phyloP scores from a whole-genome alignment of 2,113 vertebrate species.

The Chaetodon auriga region DNA sequence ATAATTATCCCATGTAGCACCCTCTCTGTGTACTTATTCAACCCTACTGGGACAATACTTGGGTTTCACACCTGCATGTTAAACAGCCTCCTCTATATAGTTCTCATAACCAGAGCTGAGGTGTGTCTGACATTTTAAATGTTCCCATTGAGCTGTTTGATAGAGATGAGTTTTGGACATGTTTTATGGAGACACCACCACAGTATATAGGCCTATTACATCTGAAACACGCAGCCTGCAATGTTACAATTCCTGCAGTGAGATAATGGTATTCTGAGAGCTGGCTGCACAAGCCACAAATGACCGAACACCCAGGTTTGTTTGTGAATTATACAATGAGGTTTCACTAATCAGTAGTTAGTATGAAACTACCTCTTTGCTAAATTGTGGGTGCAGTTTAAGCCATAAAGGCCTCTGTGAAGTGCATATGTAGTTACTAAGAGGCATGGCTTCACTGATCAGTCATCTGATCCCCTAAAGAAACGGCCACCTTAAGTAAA shows the following conservation, averaged over 20 bases:
- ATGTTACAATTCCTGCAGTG: conserved; percentile 12
- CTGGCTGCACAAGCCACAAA: neutral
- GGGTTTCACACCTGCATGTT: conserved; percentile 49
- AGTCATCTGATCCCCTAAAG: no score
- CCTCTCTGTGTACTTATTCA: conserved; percentile 37
- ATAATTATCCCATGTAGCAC: conserved; percentile 34
- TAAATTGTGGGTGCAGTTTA: neutral
- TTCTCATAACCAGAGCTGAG: conserved; percentile 36
- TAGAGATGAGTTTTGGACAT: conserved; percentile 18
- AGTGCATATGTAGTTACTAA: no score
- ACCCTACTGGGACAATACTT: conserved; percentile 23
- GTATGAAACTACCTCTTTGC: neutral
- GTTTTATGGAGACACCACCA: conserved; percentile 39
- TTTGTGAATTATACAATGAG: neutral
- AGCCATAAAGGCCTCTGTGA: neutral
- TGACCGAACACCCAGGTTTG: neutral
- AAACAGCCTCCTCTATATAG: conserved; percentile 39
- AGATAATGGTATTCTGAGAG: conserved; percentile 6
- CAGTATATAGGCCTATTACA: conserved; percentile 19
- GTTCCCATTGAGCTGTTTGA: conserved; percentile 42
- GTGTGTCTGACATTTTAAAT: conserved; percentile 40
- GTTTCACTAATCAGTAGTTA: neutral
- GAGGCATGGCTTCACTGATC: no score
- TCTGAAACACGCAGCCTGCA: conserved; percentile 27
- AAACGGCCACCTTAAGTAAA: no score